Evolutionary conservation across 2,888 invertebrate genomes (phyloP), one percentile per base, ranked within the genome.

Genomic region (Drosophila acutilabella): DNA sequence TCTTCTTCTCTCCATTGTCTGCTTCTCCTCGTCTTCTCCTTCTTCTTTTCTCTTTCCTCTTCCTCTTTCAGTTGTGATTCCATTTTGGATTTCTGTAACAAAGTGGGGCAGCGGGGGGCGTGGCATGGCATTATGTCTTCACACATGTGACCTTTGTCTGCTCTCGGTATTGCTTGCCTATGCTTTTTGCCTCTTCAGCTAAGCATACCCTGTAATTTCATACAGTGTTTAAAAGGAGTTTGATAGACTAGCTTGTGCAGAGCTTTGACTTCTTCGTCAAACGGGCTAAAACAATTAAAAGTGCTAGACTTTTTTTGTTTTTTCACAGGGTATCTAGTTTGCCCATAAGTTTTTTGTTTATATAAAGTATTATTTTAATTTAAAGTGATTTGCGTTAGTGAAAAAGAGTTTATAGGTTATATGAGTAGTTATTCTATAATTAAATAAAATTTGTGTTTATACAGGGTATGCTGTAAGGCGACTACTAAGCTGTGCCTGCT

Each of bases 81-180:
- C 26, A 13, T 26, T 13, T 26, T 20, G 36, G 23, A 45, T 56
- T 38, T 18, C 51, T 51, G 20, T 13, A 20, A 14, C 13, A 20
- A 38, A 20, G 16, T n/a, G 16, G 16, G 30, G 30, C 30, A 8
- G 30, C 6, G 30, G 30, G 30, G 13, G 30, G 47, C 66, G 64
- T 59, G 53, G 30, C 47, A 51, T 54, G 52, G 60, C 57, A 76
- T 71, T 71, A 65, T 67, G 61, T 83, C 72, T 69, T 81, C 65
- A 67, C 81, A 82, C 83, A 72, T 72, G 53, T 60, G 64, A 71
- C 71, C 61, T 57, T 64, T 66, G 78, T 33, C 56, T 54, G 53
- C 18, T 44, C 57, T 64, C 58, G 61, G 44, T 60, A 65, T 66
- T 62, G 64, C 38, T 62, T 59, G 58, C 51, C 20, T 67, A 42